These are phyloP conservation scores for Scolopax rusticola DNA, from an alignment of 2,797 vertebrate genomes.

Conservation along the genomic window DNA sequence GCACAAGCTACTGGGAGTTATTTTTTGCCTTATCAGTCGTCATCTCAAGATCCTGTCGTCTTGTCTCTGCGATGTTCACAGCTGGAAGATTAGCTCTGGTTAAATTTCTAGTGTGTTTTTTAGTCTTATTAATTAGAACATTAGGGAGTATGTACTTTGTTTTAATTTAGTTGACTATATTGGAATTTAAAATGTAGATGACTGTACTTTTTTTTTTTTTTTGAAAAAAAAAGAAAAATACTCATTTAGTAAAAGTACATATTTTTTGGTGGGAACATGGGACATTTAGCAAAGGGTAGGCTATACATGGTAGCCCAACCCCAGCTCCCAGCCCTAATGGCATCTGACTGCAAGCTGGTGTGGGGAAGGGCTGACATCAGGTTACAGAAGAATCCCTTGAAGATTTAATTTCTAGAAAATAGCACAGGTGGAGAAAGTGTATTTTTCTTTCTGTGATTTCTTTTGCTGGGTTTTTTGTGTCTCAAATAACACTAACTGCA, in stretches of 20 bases:
- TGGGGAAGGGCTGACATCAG: background rate
- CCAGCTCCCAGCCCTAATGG: background rate
- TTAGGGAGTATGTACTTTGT: background rate
- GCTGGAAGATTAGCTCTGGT: background rate
- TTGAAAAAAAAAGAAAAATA: background rate
- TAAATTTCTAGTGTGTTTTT: background rate
- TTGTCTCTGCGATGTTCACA: background rate
- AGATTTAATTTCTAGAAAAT: background rate
- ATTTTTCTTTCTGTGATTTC: background rate
- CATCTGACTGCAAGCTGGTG: background rate
- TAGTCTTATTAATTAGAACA: background rate
- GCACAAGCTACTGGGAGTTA: background rate
- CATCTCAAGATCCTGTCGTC: background rate
- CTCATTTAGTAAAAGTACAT: background rate
- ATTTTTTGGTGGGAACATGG: background rate
- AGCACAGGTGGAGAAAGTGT: background rate
- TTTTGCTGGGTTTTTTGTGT: background rate
- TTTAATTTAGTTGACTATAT: background rate
- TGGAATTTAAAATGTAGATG: background rate
- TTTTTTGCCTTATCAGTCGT: background rate
- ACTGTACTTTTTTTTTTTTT: background rate
- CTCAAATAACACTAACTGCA: background rate
- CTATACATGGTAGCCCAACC: background rate
- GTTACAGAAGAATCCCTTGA: background rate
- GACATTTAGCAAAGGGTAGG: background rate